Evolutionary conservation across 2,113 vertebrate genomes (phyloP), one percentile per base, ranked within the genome.

Genomic region (Tursiops truncatus): DNA sequence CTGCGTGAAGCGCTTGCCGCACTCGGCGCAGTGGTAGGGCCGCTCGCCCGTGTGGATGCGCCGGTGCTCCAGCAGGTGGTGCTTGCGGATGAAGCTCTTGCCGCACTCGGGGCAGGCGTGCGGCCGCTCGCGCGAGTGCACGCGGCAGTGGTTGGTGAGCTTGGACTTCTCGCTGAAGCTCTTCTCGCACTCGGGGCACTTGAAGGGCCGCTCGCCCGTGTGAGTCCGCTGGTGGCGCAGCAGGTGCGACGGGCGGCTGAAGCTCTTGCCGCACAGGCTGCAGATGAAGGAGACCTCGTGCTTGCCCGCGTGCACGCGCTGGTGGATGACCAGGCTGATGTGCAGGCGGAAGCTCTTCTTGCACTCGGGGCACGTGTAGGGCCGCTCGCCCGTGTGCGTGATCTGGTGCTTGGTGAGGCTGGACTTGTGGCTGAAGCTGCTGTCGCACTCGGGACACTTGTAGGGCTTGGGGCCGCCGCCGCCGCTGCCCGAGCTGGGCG

Each of bases 341-440:
- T 99, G 98, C 97, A 99, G 79, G 97, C 99, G 99, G 98, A 99
- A 99, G 97, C 98, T 99, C 89, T 98, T 44, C 89, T 98, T 98
- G 98, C 99, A 99, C 98, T 99, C 99, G 0, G 98, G 97, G 91
- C 99, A 99, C 3, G 99, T 98, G 96, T 99, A 99, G 31, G 99
- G 98, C 93, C 99, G 97, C 97, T 99, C 99, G 2, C 99, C 99
- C 0, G 98, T 99, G 82, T 99, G 99, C 1, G 99, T 99, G 97
- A 99, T 99, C 98, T 99, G 99, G 96, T 99, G 99, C 4, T 99
- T 99, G 97, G 98, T 99, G 85, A 99, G 97, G 98, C 99, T 99
- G 0, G 99, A 99, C 97, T 99, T 99, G 98, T 99, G 99, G 97
- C 98, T 99, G 98, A 99, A 99, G 98, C 99, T 99, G 98, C 98